phyloP scores from a whole-genome alignment of 1,140 invertebrate species.

The Frieseomelitta varia region DNA sequence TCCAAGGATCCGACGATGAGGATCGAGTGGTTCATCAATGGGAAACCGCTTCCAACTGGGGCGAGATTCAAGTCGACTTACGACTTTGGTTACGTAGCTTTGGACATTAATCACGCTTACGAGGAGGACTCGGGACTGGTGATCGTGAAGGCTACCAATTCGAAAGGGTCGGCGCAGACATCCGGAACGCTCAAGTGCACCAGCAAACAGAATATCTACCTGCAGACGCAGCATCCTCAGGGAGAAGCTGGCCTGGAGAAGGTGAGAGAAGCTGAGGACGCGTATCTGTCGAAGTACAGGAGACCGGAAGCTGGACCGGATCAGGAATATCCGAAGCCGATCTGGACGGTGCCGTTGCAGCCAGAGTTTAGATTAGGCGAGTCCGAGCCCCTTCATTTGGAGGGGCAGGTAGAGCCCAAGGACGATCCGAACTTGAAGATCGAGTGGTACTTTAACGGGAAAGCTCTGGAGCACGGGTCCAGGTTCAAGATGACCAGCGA shows the following conservation, averaged over 20 bases:
- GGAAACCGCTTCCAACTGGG: constrained; percentile 90
- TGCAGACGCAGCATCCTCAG: constrained; percentile 95
- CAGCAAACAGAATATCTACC: constrained; percentile 89
- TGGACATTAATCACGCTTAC: constrained; percentile 92
- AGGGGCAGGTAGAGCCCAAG: constrained; percentile 96
- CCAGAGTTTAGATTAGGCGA: constrained; percentile 93
- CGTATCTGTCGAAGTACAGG: constrained; percentile 86
- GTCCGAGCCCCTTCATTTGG: constrained; percentile 94
- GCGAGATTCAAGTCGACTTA: constrained; percentile 92
- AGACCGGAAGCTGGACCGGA: constrained; percentile 87
- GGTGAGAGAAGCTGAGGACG: constrained; percentile 92
- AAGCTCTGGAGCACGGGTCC: constrained; percentile 91
- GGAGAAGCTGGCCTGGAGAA: constrained; percentile 92
- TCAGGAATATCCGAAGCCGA: constrained; percentile 91
- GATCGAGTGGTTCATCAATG: constrained; percentile 95
- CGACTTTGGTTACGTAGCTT: constrained; percentile 93
- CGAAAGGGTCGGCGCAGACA: constrained; percentile 93
- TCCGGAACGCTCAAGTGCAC: constrained; percentile 93
- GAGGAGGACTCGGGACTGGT: constrained; percentile 95
- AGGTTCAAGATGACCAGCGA: constrained; percentile 94
- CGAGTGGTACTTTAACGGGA: constrained; percentile 97
- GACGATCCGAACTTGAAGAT: constrained; percentile 97
- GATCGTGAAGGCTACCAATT: constrained; percentile 95
- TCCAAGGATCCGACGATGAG: constrained; percentile 96
- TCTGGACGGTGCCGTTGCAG: constrained; percentile 92